These are phyloP conservation scores for Melolontha melolontha DNA, from an alignment of 2,888 invertebrate species.

Conservation along the genomic window DNA sequence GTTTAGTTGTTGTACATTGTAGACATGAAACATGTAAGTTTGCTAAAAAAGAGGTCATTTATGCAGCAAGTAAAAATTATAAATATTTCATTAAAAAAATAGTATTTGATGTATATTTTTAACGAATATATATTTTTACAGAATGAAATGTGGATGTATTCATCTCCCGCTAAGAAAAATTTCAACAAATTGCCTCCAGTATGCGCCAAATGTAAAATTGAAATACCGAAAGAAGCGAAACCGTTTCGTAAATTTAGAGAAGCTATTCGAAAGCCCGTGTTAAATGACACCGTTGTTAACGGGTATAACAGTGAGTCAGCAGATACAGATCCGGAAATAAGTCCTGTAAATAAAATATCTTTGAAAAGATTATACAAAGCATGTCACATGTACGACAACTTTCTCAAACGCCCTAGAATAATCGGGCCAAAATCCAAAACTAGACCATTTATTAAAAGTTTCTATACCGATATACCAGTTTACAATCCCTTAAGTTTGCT, in stretches of 20 bases:
- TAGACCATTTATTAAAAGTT: constrained; percentile 37
- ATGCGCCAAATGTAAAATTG: constrained; percentile 41
- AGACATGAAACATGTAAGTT: too few species aligned
- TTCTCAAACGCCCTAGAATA: constrained; percentile 44
- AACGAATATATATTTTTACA: constrained; percentile 25
- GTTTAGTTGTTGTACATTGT: too few species aligned
- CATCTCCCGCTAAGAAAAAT: constrained; percentile 41
- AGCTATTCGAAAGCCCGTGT: constrained; percentile 20
- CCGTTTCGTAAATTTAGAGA: constrained; percentile 41
- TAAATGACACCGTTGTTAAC: constrained; percentile 13
- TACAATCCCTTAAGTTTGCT: constrained; percentile 60
- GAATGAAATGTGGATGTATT: constrained; percentile 45
- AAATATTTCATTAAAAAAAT: too few species aligned
- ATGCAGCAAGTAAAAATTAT: too few species aligned
- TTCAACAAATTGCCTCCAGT: constrained; percentile 31
- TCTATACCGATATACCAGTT: constrained; percentile 37
- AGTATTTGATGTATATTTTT: too few species aligned
- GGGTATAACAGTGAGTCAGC: constrained; percentile 25
- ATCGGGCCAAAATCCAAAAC: constrained; percentile 52
- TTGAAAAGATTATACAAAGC: constrained; percentile 41
- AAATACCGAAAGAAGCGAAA: constrained; percentile 39
- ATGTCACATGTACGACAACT: constrained; percentile 31
- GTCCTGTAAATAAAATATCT: constrained; percentile 21
- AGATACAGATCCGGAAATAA: constrained; percentile 7
- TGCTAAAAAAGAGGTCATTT: too few species aligned